Conservation (phyloP, 2,888 invertebrate species). For the Nomada flava region DNA sequence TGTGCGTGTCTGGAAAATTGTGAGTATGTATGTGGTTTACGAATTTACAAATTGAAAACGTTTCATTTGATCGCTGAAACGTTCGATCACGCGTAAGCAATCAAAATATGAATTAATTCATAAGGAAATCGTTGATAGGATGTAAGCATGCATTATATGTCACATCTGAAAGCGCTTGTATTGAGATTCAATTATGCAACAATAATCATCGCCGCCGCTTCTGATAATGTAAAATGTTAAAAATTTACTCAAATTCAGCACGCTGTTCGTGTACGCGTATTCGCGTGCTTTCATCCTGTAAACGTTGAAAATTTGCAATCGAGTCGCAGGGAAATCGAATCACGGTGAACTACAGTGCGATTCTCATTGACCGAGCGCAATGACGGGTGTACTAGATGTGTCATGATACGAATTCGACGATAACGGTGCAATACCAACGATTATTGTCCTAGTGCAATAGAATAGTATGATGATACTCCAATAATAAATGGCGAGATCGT, state of each 20-base stretch:
- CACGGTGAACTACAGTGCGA: constrained; percentile 46
- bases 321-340: constrained; percentile 33
- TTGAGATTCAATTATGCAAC: neutral
- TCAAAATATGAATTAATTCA: constrained; percentile 55
- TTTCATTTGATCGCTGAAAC: constrained; percentile 51
- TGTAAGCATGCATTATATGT: constrained; percentile 49
- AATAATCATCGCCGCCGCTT: constrained; percentile 9
- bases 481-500: constrained; percentile 79
- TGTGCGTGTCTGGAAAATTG: neutral
- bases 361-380: constrained; percentile 49
- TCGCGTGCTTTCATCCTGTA: constrained; percentile 60
- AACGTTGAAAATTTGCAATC: constrained; percentile 36
- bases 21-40: neutral
- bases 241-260: neutral
- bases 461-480: constrained; percentile 76
- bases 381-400: constrained; percentile 65
- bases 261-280: constrained; percentile 11
- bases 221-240: neutral
- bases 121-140: constrained; percentile 43
- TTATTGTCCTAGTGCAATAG: constrained; percentile 80
- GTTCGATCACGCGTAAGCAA: constrained; percentile 59
- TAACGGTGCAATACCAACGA: constrained; percentile 79
- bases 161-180: constrained; percentile 16
- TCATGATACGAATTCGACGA: constrained; percentile 75
- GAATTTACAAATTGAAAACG: constrained; percentile 2